Evolutionary conservation across 2,888 invertebrate species (phyloP).

Genomic region (Caenorhabditis macrosperma): DNA sequence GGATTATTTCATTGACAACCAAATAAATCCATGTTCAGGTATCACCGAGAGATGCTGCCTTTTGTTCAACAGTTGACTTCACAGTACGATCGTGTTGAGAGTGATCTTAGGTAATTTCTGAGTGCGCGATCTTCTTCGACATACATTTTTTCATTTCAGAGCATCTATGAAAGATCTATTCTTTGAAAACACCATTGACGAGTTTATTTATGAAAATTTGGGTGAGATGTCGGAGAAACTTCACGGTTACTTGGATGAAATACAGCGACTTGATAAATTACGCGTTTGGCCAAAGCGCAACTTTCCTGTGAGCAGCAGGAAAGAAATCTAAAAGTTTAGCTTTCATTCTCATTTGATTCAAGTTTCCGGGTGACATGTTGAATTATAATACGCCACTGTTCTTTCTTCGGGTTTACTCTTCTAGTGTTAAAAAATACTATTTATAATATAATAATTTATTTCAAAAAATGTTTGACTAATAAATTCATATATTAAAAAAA

Average conservation of each 20-base stretch:
- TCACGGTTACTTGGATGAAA: conserved; percentile 45
- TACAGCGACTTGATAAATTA: conserved; percentile 52
- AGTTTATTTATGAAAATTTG: conserved; percentile 69
- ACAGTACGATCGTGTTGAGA: conserved; percentile 56
- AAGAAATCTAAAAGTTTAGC: not conserved
- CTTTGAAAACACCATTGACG: conserved; percentile 73
- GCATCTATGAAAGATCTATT: conserved; percentile 67
- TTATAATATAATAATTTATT: no score
- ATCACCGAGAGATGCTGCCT: conserved; percentile 62
- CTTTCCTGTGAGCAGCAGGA: conserved; percentile 24
- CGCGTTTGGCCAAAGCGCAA: conserved; percentile 62
- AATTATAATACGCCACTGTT: no score
- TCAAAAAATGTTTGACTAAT: no score
- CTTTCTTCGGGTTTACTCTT: no score
- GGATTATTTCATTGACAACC: not conserved
- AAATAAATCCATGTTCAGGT: conserved; percentile 46
- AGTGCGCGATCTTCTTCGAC: no score
- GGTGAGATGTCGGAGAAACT: conserved; percentile 63
- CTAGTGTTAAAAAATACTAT: no score
- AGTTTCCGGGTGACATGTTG: not conserved
- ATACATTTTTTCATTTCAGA: no score
- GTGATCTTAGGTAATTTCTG: conserved; percentile 39
- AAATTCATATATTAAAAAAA: no score
- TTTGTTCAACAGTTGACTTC: conserved; percentile 37
- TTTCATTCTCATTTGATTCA: not conserved